These are phyloP conservation scores for Temnothorax ravouxi DNA, from an alignment of 2,888 invertebrate species.

Conservation along the genomic window DNA sequence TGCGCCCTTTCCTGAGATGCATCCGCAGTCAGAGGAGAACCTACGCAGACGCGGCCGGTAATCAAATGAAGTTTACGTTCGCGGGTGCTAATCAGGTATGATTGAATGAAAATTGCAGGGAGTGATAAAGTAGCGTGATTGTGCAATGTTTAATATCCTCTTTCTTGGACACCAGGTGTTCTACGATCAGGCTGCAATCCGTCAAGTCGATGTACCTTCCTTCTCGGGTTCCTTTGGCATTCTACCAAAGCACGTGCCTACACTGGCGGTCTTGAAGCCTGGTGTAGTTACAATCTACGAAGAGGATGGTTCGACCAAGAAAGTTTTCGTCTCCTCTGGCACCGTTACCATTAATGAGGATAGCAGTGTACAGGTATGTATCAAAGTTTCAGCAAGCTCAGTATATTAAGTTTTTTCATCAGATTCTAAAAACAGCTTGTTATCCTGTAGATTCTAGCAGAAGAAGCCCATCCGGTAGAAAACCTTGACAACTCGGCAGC, in stretches of 20 bases:
- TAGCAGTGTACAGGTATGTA: constrained; percentile 94
- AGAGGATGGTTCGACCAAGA: constrained; percentile 93
- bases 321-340: constrained; percentile 98
- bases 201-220: constrained; percentile 98
- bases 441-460: constrained; percentile 92
- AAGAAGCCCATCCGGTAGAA: constrained; percentile 97
- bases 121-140: background rate
- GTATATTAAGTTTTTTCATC: background rate
- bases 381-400: background rate
- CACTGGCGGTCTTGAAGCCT: constrained; percentile 97
- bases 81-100: constrained; percentile 95
- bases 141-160: background rate
- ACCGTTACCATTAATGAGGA: constrained; percentile 98
- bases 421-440: background rate
- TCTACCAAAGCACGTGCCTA: constrained; percentile 98
- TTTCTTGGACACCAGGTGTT: constrained; percentile 90
- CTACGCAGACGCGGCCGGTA: constrained; percentile 89
- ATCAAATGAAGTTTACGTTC: constrained; percentile 95
- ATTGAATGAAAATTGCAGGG: background rate
- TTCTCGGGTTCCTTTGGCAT: constrained; percentile 99
- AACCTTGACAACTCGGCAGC: constrained; percentile 93
- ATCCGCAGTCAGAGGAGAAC: constrained; percentile 87
- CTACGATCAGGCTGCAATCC: constrained; percentile 93
- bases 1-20: constrained; percentile 81
- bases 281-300: constrained; percentile 97